Evolutionary conservation across 2,113 vertebrate genomes (phyloP), one percentile per base, ranked within the genome.

Genomic region (Delphinus delphis): DNA sequence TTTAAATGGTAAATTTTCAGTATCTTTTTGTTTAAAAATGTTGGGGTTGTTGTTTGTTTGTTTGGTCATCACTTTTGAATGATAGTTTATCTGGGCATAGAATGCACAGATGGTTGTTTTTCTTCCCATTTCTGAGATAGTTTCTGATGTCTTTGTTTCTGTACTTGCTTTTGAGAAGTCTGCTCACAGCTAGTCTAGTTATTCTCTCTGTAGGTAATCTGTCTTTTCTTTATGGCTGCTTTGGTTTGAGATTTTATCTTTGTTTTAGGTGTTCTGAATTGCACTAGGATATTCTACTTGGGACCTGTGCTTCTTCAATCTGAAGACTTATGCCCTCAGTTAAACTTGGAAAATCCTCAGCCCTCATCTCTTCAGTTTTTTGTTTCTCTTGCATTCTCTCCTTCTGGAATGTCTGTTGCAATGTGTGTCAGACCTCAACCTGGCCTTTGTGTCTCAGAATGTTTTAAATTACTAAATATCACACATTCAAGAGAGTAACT

Each of bases 1-100:
- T 44, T 6, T 82, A 63, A 38, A 82, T 55, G 28, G 38, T 87
- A 79, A 87, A 77, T 31, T 87, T 28, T 62, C 20, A 31, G 31
- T 63, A n/a, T 87, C 68, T 90, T 95, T 94, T 89, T 95, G 62
- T 77, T 74, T 68, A 47, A 41, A 67, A 53, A 53, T 17, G 53
- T 53, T 53, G 53, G 5, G 53, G 53, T 17, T 53, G 6, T 53
- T 53, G 53, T 53, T 53, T 5, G 14, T 53, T 53, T 53, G 50
- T 53, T 53, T 68, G 25, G 33, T 11, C 68, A 58, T 31, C 79
- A 55, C 23, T 90, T 71, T 94, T 65, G 68, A 47, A 50, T 38
- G n/a, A 60, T 60, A 71, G 33, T 77, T 84, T 60, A 58, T 83
- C 79, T 83, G 71, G 71, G 38, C 77, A 84, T 84, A 36, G 36